Conservation (phyloP, 2,888 invertebrate genomes). For the Helleia helle region DNA sequence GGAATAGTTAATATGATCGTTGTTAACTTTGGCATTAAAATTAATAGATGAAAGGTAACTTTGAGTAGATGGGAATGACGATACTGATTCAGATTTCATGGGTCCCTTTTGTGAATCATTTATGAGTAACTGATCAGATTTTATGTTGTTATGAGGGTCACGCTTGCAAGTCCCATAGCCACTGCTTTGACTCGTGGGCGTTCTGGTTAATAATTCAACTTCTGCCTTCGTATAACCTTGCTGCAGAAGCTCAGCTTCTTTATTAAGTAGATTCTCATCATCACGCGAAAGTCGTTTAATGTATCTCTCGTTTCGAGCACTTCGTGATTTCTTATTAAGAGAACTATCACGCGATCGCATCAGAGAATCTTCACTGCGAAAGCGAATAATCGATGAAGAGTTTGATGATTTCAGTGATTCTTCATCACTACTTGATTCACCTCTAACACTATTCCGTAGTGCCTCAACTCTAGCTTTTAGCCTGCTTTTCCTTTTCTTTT, state of each 20-base stretch:
- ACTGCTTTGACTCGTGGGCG: slow-evolving; percentile 67
- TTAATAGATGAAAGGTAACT: slow-evolving; percentile 70
- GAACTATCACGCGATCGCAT: slow-evolving; percentile 75
- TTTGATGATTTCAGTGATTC: slow-evolving; percentile 79
- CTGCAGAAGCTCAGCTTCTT: slow-evolving; percentile 68
- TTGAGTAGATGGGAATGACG: slow-evolving; percentile 68
- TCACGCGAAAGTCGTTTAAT: slow-evolving; percentile 83
- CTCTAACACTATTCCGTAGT: slow-evolving; percentile 74
- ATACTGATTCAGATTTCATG: slow-evolving; percentile 64
- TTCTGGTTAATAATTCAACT: slow-evolving; percentile 70
- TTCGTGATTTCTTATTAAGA: slow-evolving; percentile 77
- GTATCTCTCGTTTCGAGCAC: slow-evolving; percentile 86
- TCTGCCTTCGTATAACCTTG: slow-evolving; percentile 67
- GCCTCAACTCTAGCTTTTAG: slow-evolving; percentile 81
- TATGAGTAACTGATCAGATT: slow-evolving; percentile 39
- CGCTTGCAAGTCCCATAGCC: slow-evolving; percentile 64
- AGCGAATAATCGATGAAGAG: slow-evolving; percentile 77
- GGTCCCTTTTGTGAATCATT: slow-evolving; percentile 49
- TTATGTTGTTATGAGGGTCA: slow-evolving; percentile 61
- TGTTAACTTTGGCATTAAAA: slow-evolving; percentile 71
- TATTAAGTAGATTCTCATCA: slow-evolving; percentile 74
- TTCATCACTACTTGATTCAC: slow-evolving; percentile 81
- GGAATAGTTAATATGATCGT: slow-evolving; percentile 68
- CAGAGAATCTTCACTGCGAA: slow-evolving; percentile 80
- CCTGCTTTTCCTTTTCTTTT: slow-evolving; percentile 72